Base-by-base conservation (phyloP, 2,113 vertebrate genomes). In the Orcinus orca region DNA sequence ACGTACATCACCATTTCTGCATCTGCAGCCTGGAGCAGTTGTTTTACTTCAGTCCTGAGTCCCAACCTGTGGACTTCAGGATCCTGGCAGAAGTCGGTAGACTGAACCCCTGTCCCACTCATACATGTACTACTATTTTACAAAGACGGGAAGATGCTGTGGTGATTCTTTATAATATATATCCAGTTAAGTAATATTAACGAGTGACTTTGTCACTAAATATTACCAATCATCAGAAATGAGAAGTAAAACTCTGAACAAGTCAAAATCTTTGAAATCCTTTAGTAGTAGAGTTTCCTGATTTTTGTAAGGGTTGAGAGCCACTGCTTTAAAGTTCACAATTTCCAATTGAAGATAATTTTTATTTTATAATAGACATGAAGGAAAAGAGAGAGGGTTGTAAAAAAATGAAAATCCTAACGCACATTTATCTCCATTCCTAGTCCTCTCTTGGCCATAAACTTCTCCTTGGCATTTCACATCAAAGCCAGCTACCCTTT, bases 401-500 rank as follows among this genome's bases (percentile, higher is more conserved):
- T 87, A 60, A 79, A 88, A 97, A 88, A 53, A 77, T 4, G 7
- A 89, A 83, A 79, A 83, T 60, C 53, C 67, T 79, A 83, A 44
- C 17, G 87, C 63, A 60, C 47, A 23, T 88, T 95, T 76, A 65
- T 88, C 41, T 90, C 79, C 50, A 74, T n/a, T 70, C 67, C 38
- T 62, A 53, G 41, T 25, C 21, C 26, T 83, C 94, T 91, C 81
- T 55, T 38, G 33, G 38, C 53, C 84, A 88, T 85, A 90, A 84
- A 83, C 86, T 95, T 97, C 90, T 82, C 97, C 97, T 97, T 98
- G 97, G 88, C 97, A 97, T 98, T 97, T 97, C 96, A 96, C 96
- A 97, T 98, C 97, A 97, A 98, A 97, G 97, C 74, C 41, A 74
- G 55, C 31, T 93, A 95, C 47, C 74, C 90, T 97, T 97, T 97